Evolutionary conservation across 2,888 invertebrate species (phyloP).

Genomic region (Hemistola chrysoprasaria): DNA sequence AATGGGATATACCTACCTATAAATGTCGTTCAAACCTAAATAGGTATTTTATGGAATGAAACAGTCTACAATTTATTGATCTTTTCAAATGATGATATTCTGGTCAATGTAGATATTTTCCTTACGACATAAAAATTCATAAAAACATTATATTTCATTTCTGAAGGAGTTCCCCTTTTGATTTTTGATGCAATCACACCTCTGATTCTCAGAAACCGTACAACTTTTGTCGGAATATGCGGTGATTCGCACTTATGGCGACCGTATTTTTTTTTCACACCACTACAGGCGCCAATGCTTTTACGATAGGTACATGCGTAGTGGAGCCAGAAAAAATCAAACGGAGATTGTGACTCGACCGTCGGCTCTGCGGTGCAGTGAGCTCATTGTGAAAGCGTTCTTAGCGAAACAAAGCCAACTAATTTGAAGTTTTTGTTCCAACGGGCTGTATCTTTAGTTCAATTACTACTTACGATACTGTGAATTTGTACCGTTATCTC

Average conservation of each 20-base stretch:
- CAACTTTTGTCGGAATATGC: constrained; percentile 57
- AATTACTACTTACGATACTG: constrained; percentile 32
- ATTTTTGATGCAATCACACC: constrained; percentile 38
- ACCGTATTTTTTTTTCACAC: constrained; percentile 60
- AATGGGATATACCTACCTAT: too few species aligned
- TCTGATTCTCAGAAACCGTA: constrained; percentile 55
- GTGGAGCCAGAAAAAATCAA: constrained; percentile 38
- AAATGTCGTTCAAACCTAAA: too few species aligned
- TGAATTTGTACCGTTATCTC: constrained; percentile 22
- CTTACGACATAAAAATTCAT: too few species aligned
- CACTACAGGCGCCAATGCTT: constrained; percentile 71
- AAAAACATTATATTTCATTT: too few species aligned
- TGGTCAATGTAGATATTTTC: too few species aligned
- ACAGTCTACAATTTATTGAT: too few species aligned
- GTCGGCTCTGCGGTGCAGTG: constrained; percentile 39
- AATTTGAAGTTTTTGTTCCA: constrained; percentile 51
- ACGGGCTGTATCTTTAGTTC: constrained; percentile 34
- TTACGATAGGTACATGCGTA: constrained; percentile 54
- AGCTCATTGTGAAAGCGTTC: constrained; percentile 55
- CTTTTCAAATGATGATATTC: too few species aligned
- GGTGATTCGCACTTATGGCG: constrained; percentile 65
- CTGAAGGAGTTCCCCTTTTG: constrained; percentile 36
- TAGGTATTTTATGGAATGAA: too few species aligned
- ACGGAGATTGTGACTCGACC: constrained; percentile 41
- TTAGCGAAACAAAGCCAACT: constrained; percentile 69